Base-by-base conservation (phyloP, 2,888 invertebrate species). In the Idaea straminata region DNA sequence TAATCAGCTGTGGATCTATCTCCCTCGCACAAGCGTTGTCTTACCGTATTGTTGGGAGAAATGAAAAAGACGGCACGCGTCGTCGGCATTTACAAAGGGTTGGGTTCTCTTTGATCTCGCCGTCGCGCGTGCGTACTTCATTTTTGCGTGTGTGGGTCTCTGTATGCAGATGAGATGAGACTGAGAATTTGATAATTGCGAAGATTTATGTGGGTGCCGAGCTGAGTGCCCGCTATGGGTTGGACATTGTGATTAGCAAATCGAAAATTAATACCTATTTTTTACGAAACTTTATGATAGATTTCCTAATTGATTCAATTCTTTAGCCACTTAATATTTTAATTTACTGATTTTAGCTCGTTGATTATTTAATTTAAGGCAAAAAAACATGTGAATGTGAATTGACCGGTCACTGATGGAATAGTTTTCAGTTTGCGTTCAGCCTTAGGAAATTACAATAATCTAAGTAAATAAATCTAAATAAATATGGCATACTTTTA, bases 161-260 rank as follows among this genome's bases (percentile, higher is more conserved):
- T 86, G 83, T 88, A 91, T 91, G 92, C 88, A 92, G 91, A 92
- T 91, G 90, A 90, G 88, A 81, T 78, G 81, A 75, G 79, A 80
- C 82, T 77, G 87, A 86, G 91, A 91, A 91, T 92, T 92, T 91
- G 92, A 91, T 92, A 92, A 92, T 92, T 92, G 92, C 88, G 79
- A 89, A 90, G 92, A 92, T 92, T 92, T 91, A 90, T 89, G 84
- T 79, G 77, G 80, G 77, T 81, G 83, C 82, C 70, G 69, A 64
- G 69, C 25, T 25, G 1, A 25, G 25, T 68, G 70, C 65, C 68
- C 67, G 66, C 70, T 67, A 67, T 67, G 64, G 64, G 64, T 65
- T 70, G 66, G 71, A 72, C 72, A 74, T 74, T 71, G 67, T 77
- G 73, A 78, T 77, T 76, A 74, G 74, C 73, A 69, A 72, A 61